Conservation (phyloP, 2,888 invertebrate species). For the Copidosoma aretas region DNA sequence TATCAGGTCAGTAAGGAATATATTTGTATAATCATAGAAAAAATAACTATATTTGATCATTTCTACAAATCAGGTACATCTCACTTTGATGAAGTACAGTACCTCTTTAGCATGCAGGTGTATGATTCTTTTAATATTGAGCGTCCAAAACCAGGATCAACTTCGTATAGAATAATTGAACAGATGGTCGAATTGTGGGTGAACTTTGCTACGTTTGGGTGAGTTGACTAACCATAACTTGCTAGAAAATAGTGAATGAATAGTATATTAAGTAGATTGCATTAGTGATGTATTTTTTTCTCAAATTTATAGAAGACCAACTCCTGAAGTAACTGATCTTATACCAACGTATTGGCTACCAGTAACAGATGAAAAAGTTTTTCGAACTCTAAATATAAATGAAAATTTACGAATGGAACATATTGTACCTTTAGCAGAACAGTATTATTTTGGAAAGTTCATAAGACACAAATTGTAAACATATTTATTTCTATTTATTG, state of each 20-base stretch:
- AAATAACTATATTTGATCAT: background rate
- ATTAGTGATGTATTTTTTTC: background rate
- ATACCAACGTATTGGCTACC: conserved; percentile 52
- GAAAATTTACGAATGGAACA: conserved; percentile 46
- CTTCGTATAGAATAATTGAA: conserved; percentile 46
- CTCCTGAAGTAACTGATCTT: conserved; percentile 41
- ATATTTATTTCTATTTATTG: too few species aligned
- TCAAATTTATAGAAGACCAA: conserved; percentile 51
- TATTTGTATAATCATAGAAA: background rate
- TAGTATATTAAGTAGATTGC: too few species aligned
- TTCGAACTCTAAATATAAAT: conserved; percentile 49
- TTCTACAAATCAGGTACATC: conserved; percentile 40
- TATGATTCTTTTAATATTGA: conserved; percentile 35
- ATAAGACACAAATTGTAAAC: conserved; percentile 27
- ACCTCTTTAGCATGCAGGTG: conserved; percentile 48
- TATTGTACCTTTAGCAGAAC: conserved; percentile 33
- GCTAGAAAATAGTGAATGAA: too few species aligned
- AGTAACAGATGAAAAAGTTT: conserved; percentile 38
- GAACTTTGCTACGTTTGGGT: conserved; percentile 59
- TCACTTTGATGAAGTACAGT: conserved; percentile 52
- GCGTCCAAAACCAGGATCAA: conserved; percentile 34
- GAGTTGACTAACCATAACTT: conserved; percentile 14
- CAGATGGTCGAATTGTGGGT: conserved; percentile 56
- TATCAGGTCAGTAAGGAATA: conserved; percentile 18
- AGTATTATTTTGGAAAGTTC: background rate